Evolutionary conservation across 2,113 vertebrate species (phyloP), one percentile per base, ranked within the genome.

Genomic region (Hystrix brachyura): DNA sequence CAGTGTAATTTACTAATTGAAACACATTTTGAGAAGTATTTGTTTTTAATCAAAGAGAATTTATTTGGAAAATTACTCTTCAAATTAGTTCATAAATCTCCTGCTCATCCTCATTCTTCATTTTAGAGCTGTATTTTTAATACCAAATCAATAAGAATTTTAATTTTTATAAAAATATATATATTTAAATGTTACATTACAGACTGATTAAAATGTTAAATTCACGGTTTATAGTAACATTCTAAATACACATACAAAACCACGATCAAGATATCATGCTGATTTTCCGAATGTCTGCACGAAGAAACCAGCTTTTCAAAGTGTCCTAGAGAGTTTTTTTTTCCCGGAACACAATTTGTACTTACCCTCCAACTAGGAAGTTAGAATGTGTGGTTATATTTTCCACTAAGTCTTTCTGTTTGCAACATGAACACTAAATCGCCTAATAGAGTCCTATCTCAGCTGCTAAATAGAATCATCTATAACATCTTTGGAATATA

Each of bases 381-480:
- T 86, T 86, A 79, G 67, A 94, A 78, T 82, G 13, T 51, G 21
- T 53, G 32, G 15, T 67, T 92, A 60, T 88, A 76, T 92, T 88
- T 95, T 8, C 60, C 32, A 84, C 57, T 87, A 96, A 96, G 60
- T 13, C 43, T 91, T 94, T 93, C 53, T 88, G 32, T 94, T 65
- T 95, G 21, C 60, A 85, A 46, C 88, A 13, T 93, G 96, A 96
- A 94, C 27, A 85, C 18, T 84, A 64, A 94, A 72, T 94, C 34
- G 81, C 32, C 38, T 89, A 96, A 90, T 71, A 59, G 64, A 97
- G 76, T 81, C 17, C 43, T n/a, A 48, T 55, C 32, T 81, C 72
- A 94, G n/a, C 43, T 74, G 69, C 71, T 83, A 74, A 97, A 60
- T 1, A 57, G 27, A 95, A 95, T 95, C 96, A 96, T 97, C 84